Evolutionary conservation across 2,888 invertebrate genomes (phyloP), one percentile per base, ranked within the genome.

Genomic region (Candidula unifasciata): DNA sequence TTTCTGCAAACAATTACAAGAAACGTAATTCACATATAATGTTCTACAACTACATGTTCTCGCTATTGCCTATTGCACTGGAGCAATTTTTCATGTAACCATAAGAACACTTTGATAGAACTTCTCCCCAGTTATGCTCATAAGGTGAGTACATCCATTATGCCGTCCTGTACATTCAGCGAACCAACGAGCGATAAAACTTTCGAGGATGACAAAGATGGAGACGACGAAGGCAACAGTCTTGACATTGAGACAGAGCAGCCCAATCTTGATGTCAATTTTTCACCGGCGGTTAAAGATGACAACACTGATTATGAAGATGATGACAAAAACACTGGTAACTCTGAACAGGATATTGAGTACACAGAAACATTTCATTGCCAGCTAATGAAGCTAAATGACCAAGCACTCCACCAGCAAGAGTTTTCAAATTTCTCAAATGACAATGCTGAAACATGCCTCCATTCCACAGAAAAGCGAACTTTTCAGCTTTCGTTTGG

Each of bases 401-500:
- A 74, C 21, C 54, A 54, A 30, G 54, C 18, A 0, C 16, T 74
- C 1, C 54, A 54, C n/a, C 3, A 21, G 21, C 27, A 16, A 74
- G 16, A 54, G 16, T 30, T 30, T 54, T 44, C 52, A 0, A 30
- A 2, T n/a, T 54, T 21, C n/a, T 30, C 30, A 16, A 54, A 74
- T 54, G 5, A 16, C 5, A 54, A 54, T 16, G 27, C 18, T 30
- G 74, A 54, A 30, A 27, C 52, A 8, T 30, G 30, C 33, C 54
- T 30, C 13, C 3, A 35, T 27, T 8, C 5, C 64, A 5, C 10
- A 37, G 8, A 10, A 35, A 78, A 74, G 54, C 74, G 74, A 80
- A 33, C 33, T 54, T 74, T n/a, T 0, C 60, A 76, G 24, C 76
- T 82, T 30, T 82, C 82, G 30, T 82, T 82, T 66, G 76, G 82